phyloP scores from a whole-genome alignment of 2,888 invertebrate genomes.

The Gisinianus flammeolus region DNA sequence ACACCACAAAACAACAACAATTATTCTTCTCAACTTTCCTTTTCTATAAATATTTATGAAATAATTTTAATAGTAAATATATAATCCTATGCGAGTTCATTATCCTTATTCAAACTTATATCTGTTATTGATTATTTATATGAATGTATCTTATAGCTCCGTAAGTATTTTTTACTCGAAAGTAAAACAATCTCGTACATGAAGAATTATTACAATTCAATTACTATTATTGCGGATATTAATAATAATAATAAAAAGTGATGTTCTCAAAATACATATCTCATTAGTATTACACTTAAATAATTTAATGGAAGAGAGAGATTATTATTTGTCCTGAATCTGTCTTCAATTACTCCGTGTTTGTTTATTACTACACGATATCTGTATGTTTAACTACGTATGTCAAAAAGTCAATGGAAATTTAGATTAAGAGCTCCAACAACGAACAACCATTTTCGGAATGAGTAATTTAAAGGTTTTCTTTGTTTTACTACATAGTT shows the following conservation, averaged over 20 bases:
- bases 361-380: not conserved
- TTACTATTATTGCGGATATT: not conserved
- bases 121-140: not conserved
- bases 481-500: not conserved
- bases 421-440: not conserved
- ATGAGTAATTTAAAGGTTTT: not conserved
- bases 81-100: slow-evolving; percentile 5
- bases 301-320: not conserved
- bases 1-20: not conserved
- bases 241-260: not conserved
- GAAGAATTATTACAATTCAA: not conserved
- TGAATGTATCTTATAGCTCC: not conserved
- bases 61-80: not conserved
- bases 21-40: not conserved
- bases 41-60: not conserved
- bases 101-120: not conserved
- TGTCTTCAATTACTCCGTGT: not conserved
- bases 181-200: not conserved
- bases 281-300: not conserved
- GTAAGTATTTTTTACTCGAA: not conserved
- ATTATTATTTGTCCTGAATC: slow-evolving; percentile 16
- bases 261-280: not conserved
- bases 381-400: not conserved
- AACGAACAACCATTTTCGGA: not conserved
- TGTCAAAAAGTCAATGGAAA: not conserved